Evolutionary conservation across 2,113 vertebrate species (phyloP).

Genomic region (Alexandromys fortis): DNA sequence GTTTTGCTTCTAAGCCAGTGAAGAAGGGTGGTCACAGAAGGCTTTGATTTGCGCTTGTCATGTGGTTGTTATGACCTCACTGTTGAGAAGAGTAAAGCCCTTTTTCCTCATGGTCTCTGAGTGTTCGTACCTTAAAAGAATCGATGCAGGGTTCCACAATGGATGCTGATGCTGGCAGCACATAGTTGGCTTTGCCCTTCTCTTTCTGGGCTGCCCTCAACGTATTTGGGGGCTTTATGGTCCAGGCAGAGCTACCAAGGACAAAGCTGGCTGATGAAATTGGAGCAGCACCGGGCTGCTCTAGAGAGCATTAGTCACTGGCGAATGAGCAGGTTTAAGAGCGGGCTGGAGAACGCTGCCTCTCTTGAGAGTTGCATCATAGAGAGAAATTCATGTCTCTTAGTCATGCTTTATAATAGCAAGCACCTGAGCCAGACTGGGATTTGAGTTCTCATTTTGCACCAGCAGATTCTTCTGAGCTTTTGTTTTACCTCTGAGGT

Average conservation of each 20-base stretch:
- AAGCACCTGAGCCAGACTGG: slow-evolving; percentile 78
- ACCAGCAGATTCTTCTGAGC: slow-evolving; percentile 60
- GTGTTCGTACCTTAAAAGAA: slow-evolving; percentile 28
- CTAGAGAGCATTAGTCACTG: slow-evolving; percentile 87
- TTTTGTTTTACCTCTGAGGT: slow-evolving; percentile 61
- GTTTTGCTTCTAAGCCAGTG: slow-evolving; percentile 32
- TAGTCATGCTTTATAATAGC: slow-evolving; percentile 76
- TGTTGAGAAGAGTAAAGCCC: slow-evolving; percentile 28
- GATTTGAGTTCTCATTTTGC: slow-evolving; percentile 65
- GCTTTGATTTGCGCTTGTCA: background rate
- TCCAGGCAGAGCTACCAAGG: slow-evolving; percentile 82
- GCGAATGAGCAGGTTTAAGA: slow-evolving; percentile 82
- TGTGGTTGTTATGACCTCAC: background rate
- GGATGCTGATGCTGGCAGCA: background rate
- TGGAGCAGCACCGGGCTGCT: slow-evolving; percentile 83
- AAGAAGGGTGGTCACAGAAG: background rate
- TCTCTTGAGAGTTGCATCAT: slow-evolving; percentile 86
- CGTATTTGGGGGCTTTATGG: slow-evolving; percentile 80
- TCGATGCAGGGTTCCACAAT: slow-evolving; percentile 17
- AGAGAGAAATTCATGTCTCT: slow-evolving; percentile 80
- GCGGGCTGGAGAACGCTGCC: slow-evolving; percentile 84
- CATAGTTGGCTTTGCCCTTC: slow-evolving; percentile 67
- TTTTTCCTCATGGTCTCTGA: slow-evolving; percentile 2
- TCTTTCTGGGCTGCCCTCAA: slow-evolving; percentile 68
- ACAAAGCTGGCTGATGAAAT: slow-evolving; percentile 86